Percentiles rank a stretch among this genome's conserved stretches.
Evolutionary conservation across 2,113 vertebrate species (phyloP).

Genomic region (Chamaea fasciata): DNA sequence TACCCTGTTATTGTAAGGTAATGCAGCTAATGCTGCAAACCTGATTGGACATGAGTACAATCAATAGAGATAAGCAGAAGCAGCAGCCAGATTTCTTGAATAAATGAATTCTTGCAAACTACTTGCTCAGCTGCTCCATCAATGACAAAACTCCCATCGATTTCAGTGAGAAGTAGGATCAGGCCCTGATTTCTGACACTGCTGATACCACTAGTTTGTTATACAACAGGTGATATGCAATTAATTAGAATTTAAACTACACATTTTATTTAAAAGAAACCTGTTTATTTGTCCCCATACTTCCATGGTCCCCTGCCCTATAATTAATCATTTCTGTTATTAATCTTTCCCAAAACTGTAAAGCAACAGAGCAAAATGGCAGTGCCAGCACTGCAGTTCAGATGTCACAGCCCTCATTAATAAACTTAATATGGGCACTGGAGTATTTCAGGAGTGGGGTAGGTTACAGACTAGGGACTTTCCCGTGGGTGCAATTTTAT

Average conservation of each 20-base stretch:
- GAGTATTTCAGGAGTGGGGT: neutral
- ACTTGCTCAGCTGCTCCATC: slow-evolving; percentile 53
- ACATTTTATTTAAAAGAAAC: neutral
- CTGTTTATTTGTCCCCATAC: neutral
- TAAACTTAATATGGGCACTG: neutral
- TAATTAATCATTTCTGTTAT: neutral
- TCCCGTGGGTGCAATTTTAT: slow-evolving; percentile 24
- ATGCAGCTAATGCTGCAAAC: slow-evolving; percentile 18
- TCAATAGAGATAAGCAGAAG: slow-evolving; percentile 60
- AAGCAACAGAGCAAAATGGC: neutral
- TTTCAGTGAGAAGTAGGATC: slow-evolving; percentile 24
- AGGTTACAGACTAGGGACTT: neutral
- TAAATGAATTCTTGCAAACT: slow-evolving; percentile 57
- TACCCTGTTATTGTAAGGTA: slow-evolving; percentile 35
- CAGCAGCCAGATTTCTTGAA: slow-evolving; percentile 50
- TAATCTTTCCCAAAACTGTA: neutral
- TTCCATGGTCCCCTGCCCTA: neutral
- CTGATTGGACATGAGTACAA: slow-evolving; percentile 38
- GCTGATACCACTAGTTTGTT: neutral
- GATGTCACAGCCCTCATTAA: slow-evolving; percentile 21
- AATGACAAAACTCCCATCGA: slow-evolving; percentile 45
- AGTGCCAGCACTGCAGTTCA: neutral
- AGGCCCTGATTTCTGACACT: slow-evolving; percentile 44
- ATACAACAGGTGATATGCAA: neutral
- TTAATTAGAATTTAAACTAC: neutral